A percentile compares a stretch with the other conserved stretches of the same genome.
Conservation (phyloP, 1,140 invertebrate genomes). For the Anadara kagoshimensis region DNA sequence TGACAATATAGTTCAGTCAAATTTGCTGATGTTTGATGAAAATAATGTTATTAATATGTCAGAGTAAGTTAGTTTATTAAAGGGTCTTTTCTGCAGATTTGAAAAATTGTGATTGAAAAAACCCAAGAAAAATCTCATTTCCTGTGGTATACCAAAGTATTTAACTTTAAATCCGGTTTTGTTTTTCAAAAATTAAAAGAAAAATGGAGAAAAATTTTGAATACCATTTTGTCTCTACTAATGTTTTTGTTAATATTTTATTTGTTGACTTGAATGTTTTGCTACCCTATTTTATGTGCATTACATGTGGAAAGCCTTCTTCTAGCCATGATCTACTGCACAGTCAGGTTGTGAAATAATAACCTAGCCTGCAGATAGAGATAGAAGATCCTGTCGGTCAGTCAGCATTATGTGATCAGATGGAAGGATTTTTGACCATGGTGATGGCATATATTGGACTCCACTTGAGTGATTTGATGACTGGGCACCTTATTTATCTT, state of each 20-base stretch:
- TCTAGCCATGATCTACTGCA: slow-evolving; percentile 54
- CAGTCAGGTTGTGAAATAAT: slow-evolving; percentile 27
- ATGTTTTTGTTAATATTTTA: slow-evolving; percentile 10
- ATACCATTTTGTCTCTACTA: slow-evolving; percentile 1
- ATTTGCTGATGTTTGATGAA: too few species aligned
- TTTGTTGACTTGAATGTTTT: slow-evolving; percentile 14
- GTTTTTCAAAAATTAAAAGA: too few species aligned
- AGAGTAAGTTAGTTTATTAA: too few species aligned
- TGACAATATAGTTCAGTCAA: too few species aligned
- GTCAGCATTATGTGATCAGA: slow-evolving; percentile 33
- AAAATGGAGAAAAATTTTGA: not conserved
- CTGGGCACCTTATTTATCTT: not conserved
- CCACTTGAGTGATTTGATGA: slow-evolving; percentile 9
- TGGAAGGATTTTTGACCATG: slow-evolving; percentile 76
- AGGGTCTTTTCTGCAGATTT: too few species aligned
- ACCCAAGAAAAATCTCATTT: too few species aligned
- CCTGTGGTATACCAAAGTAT: too few species aligned
- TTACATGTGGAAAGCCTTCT: slow-evolving; percentile 58
- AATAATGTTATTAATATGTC: too few species aligned
- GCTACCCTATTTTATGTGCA: slow-evolving; percentile 20
- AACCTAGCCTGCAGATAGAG: too few species aligned
- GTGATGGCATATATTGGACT: slow-evolving; percentile 12
- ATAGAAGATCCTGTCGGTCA: slow-evolving; percentile 17
- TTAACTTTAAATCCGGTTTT: too few species aligned
- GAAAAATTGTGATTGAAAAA: too few species aligned